Conservation (phyloP, 2,113 vertebrate species). For the Bufo gargarizans region DNA sequence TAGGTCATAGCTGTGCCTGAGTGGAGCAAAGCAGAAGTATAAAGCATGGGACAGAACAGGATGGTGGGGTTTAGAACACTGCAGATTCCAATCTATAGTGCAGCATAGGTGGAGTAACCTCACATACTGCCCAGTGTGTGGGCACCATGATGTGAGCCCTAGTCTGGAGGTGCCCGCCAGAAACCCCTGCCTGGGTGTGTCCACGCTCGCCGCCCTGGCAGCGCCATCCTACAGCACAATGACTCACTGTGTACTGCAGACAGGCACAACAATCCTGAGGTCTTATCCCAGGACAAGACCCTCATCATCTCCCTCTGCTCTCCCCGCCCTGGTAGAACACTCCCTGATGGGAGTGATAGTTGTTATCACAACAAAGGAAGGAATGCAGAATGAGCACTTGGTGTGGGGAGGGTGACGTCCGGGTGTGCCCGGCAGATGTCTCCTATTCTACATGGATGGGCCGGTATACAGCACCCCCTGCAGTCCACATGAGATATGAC, state of each 20-base stretch:
- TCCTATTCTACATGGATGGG: too few species aligned
- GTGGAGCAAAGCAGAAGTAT: neutral
- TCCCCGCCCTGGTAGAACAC: too few species aligned
- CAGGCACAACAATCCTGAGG: neutral
- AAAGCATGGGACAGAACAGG: neutral
- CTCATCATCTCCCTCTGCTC: too few species aligned
- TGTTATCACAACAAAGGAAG: neutral
- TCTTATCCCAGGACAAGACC: too few species aligned
- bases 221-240: neutral
- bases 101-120: too few species aligned
- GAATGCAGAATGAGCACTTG: too few species aligned
- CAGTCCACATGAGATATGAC: neutral
- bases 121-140: too few species aligned
- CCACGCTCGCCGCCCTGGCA: neutral
- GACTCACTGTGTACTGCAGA: neutral
- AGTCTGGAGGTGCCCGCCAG: too few species aligned
- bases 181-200: neutral
- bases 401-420: too few species aligned
- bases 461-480: neutral
- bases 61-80: too few species aligned
- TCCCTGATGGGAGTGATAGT: neutral
- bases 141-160: neutral
- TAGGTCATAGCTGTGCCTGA: too few species aligned
- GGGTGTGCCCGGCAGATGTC: neutral
- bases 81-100: too few species aligned